A percentile compares a stretch with the other conserved stretches of the same genome.
Evolutionary conservation across 2,797 vertebrate genomes (phyloP).

Genomic region (Pipistrellus pipistrellus): DNA sequence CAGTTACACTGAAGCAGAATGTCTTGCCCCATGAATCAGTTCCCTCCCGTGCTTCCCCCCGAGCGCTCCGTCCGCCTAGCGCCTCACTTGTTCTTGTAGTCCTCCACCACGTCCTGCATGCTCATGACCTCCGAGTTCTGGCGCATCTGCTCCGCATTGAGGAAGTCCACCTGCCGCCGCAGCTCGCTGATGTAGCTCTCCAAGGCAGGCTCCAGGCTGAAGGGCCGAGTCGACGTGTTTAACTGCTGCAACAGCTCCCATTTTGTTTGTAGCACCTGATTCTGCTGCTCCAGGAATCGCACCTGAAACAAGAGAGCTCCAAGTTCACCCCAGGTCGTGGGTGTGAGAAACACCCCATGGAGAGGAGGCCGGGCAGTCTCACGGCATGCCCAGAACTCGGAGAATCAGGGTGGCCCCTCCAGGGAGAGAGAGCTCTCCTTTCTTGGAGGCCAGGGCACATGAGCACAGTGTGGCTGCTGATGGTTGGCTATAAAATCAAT

Average conservation of each 20-base stretch:
- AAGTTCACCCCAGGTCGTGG: not conserved
- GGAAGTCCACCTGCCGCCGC: constrained; percentile 91
- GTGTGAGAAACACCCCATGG: not conserved
- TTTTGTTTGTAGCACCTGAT: constrained; percentile 97
- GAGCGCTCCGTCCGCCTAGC: not conserved
- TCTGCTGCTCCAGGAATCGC: constrained; percentile 96
- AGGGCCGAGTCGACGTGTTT: constrained; percentile 88
- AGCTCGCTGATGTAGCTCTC: constrained; percentile 93
- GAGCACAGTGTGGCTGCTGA: not conserved
- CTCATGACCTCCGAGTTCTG: constrained; percentile 93
- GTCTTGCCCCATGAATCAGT: not conserved
- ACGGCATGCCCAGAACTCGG: not conserved
- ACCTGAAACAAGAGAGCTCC: constrained; percentile 89
- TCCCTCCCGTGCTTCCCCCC: not conserved
- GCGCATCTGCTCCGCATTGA: constrained; percentile 75
- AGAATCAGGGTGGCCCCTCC: not conserved
- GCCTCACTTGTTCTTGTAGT: constrained; percentile 96
- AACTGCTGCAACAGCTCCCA: constrained; percentile 96
- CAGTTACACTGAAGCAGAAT: not conserved
- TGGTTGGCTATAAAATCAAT: not conserved
- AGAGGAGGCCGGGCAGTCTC: not conserved
- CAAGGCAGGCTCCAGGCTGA: constrained; percentile 92
- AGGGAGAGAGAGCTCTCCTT: not conserved
- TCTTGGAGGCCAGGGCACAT: not conserved
- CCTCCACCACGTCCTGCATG: constrained; percentile 95